Percentiles rank a stretch among this genome's conserved stretches.
phyloP scores from a whole-genome alignment of 1,140 invertebrate genomes.

The Papilio polytes region DNA sequence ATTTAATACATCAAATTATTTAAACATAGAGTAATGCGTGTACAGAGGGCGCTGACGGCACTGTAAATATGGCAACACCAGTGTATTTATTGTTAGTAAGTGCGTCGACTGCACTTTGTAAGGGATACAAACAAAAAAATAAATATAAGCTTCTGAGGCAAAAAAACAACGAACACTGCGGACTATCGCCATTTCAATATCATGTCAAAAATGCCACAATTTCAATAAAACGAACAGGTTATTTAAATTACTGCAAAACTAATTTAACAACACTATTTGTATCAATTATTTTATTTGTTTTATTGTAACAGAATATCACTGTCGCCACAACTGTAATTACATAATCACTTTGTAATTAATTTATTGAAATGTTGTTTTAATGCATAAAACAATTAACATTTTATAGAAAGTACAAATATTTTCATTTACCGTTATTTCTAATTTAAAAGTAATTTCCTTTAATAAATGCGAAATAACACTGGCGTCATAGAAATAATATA shows the following conservation, averaged over 20 bases:
- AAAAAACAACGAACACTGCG: conserved; percentile 50
- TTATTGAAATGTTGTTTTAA: not conserved
- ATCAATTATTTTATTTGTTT: not conserved
- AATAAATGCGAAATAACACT: not conserved
- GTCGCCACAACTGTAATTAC: not conserved
- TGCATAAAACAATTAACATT: not conserved
- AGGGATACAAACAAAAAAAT: conserved; percentile 67
- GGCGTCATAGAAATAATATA: not conserved
- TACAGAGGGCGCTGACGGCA: conserved; percentile 45
- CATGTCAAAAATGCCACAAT: too few relatives aligned
- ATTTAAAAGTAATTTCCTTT: not conserved
- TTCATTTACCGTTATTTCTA: not conserved
- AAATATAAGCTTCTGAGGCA: conserved; percentile 65
- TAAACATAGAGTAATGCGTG: not conserved
- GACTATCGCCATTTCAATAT: not conserved
- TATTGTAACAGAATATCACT: not conserved
- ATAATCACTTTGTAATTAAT: not conserved
- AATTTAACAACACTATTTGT: not conserved
- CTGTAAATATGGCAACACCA: conserved; percentile 71
- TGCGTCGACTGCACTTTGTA: conserved; percentile 42
- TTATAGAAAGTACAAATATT: not conserved
- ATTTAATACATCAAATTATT: conserved; percentile 78
- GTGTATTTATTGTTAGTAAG: conserved; percentile 65
- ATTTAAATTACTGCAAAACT: not conserved
- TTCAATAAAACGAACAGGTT: too few relatives aligned